Base-by-base conservation (phyloP, 2,113 vertebrate species). In the Leptosomus discolor region DNA sequence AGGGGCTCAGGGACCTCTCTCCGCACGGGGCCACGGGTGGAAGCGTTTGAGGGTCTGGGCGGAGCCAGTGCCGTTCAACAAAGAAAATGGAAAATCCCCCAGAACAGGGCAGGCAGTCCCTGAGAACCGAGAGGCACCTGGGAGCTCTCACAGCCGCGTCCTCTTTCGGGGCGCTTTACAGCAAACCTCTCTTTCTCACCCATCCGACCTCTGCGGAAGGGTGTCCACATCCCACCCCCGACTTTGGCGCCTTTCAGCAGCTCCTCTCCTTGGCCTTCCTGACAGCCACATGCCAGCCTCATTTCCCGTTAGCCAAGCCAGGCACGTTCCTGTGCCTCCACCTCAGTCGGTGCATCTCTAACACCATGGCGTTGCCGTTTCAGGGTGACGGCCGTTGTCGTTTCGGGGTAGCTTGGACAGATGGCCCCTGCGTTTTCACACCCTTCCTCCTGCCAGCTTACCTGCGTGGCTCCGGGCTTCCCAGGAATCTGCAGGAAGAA, bases 1-100 rank as follows among this genome's bases (percentile, higher is more conserved):
- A 23, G 17, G 6, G 14, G 11, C 50, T 48, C 8, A 4, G 48
- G 30, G 26, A 50, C 50, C 43, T 43, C 12, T 36, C 3, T 75
- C 37, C 4, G 1, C 26, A 8, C 1, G 1, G 20, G 6, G 3
- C 26, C 10, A 5, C 4, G 30, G 11, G 17, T 15, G 24, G 50
- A 36, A 36, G 19, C 1, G 1, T n/a, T 63, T 5, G 2, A 37
- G 34, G 54, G 9, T 37, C 17, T 43, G 54, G 7, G 32, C 1
- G 4, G 27, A 29, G 37, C 43, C 67, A 53, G 18, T 6, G 2
- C 2, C 6, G 12, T 15, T 50, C 26, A 27, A 3, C 32, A 51
- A n/a, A 24, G 30, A n/a, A 56, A 34, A 17, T 32, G 13, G 30
- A 73, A 24, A 16, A 3, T n/a, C 60, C 11, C 26, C 37, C 32